Base-by-base conservation (phyloP, 2,113 vertebrate species). In the Gila orcuttii region DNA sequence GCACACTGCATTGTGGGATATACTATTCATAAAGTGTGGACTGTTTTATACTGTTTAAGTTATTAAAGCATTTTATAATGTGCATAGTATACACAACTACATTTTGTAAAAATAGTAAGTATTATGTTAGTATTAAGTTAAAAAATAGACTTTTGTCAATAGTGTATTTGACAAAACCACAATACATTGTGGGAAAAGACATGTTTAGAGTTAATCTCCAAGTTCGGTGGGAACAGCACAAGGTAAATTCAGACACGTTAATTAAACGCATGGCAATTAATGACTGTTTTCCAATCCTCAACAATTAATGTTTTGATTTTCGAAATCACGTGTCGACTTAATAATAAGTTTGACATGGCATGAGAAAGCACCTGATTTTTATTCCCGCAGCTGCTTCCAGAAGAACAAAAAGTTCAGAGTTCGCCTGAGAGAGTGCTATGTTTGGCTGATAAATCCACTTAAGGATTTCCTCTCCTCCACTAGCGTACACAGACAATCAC, bases 371-470 rank as follows among this genome's bases (percentile, higher is more conserved):
- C 77, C 60, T 77, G 82, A 19, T 73, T 55, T 59, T 13, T 64
- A 57, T 77, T 69, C 69, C 47, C 39, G 80, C 79, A 19, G 6
- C 23, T 8, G 19, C 55, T 45, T 64, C 59, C 19, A 60, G 57
- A 23, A n/a, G 31, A 79, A 31, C 52, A 12, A 64, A 45, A 52
- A 52, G 42, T 57, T 64, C 33, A 21, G 57, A 85, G 83, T 86
- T 60, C 7, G 71, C 68, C 45, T 64, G n/a, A 12, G 55, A 31
- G 13, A 83, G 45, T 15, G 6, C 68, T 85, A 42, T 85, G 86
- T 87, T 82, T 83, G 55, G 73, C 71, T 64, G 75, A 45, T 62
- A 87, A 88, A 87, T 87, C 87, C 82, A 64, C 76, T 86, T 87
- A 90, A 85, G 77, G 84, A 45, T 87, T 89, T 87, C 81, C 68